phyloP scores from a whole-genome alignment of 2,888 invertebrate genomes.

The Mechanitis mazaeus region DNA sequence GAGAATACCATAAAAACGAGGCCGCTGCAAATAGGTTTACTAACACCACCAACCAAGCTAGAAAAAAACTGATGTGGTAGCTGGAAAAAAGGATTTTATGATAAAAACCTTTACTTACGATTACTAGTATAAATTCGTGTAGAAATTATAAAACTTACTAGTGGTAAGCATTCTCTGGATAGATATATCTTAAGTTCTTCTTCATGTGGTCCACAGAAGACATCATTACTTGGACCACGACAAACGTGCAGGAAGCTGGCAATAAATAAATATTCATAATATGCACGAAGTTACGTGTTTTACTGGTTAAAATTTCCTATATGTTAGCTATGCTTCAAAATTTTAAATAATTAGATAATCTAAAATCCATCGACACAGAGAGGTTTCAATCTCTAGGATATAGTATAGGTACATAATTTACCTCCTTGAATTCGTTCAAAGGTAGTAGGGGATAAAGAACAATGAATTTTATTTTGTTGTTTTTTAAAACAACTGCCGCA shows the following conservation, averaged over 20 bases:
- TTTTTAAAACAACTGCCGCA: too few species aligned
- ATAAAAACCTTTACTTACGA: neutral
- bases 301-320: too few species aligned
- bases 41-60: constrained; percentile 87
- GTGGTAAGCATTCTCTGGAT: constrained; percentile 80
- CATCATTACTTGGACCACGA: constrained; percentile 88
- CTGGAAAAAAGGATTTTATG: constrained; percentile 39
- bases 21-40: constrained; percentile 81
- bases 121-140: neutral
- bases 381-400: too few species aligned
- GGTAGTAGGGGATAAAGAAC: too few species aligned
- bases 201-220: constrained; percentile 84
- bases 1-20: constrained; percentile 87
- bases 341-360: too few species aligned
- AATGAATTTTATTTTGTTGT: too few species aligned
- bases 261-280: constrained; percentile 29
- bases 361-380: too few species aligned
- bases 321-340: too few species aligned
- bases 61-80: constrained; percentile 83
- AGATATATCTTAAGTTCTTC: constrained; percentile 79
- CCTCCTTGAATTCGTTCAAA: too few species aligned
- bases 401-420: too few species aligned
- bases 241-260: constrained; percentile 85
- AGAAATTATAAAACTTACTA: constrained; percentile 57
- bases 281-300: neutral